phyloP scores from a whole-genome alignment of 2,888 invertebrate species.

The Eumerus sabulonum region DNA sequence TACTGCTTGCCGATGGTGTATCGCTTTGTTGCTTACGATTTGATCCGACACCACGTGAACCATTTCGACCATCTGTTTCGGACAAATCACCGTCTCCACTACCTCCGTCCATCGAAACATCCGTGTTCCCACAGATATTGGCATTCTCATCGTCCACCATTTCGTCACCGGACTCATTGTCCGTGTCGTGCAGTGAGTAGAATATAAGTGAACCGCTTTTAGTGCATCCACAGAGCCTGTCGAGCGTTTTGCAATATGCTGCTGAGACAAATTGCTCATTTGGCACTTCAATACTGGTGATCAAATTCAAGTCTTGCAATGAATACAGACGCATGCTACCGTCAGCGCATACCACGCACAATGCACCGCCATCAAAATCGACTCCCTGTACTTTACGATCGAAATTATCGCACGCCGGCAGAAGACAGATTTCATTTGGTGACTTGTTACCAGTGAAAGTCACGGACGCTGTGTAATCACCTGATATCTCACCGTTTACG shows the following conservation, averaged over 20 bases:
- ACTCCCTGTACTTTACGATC: conserved; percentile 72
- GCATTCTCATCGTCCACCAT: conserved; percentile 83
- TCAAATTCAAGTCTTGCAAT: conserved; percentile 84
- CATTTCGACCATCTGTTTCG: conserved; percentile 73
- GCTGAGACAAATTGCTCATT: conserved; percentile 88
- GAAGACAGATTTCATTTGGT: conserved; percentile 85
- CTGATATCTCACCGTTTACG: conserved; percentile 72
- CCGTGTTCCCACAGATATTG: conserved; percentile 68
- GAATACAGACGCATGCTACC: conserved; percentile 87
- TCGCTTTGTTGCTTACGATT: conserved; percentile 38
- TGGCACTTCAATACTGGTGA: conserved; percentile 85
- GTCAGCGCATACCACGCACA: conserved; percentile 87
- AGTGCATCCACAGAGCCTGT: conserved; percentile 91
- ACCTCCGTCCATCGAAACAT: conserved; percentile 38
- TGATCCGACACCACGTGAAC: conserved; percentile 27
- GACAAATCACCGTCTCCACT: conserved; percentile 70
- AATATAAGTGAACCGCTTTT: conserved; percentile 90
- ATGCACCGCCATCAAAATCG: conserved; percentile 81
- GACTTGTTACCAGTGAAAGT: conserved; percentile 84
- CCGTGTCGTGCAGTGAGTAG: conserved; percentile 86
- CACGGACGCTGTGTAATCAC: conserved; percentile 76
- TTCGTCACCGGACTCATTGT: conserved; percentile 86
- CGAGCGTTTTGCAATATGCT: conserved; percentile 92
- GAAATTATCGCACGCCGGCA: conserved; percentile 81
- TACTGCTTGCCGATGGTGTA: conserved; percentile 16